These are phyloP conservation scores for Chromobotia macracanthus DNA, from an alignment of 2,797 vertebrate species.

Conservation along the genomic window DNA sequence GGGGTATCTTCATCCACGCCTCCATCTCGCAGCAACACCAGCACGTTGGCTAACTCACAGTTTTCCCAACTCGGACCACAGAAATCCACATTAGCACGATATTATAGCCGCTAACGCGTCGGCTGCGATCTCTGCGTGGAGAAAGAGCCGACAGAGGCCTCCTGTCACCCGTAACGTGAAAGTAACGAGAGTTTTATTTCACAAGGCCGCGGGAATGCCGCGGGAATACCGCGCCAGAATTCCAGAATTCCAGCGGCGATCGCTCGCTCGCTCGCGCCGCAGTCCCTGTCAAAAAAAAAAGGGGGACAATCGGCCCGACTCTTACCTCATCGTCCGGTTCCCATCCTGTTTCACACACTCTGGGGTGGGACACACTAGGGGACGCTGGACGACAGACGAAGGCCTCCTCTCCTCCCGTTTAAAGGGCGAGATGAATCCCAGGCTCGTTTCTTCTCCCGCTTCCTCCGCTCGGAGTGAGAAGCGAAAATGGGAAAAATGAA, in stretches of 20 bases:
- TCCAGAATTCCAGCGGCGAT: background rate
- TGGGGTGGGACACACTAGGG: conserved; percentile 2
- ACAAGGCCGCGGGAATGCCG: background rate
- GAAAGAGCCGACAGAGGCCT: background rate
- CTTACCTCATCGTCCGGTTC: conserved; percentile 79
- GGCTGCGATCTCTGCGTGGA: conserved; percentile 28
- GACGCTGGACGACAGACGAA: background rate
- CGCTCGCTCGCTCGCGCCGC: conserved; percentile 41
- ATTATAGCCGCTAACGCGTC: too few relatives aligned
- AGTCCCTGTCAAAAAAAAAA: conserved; percentile 50
- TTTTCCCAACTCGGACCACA: background rate
- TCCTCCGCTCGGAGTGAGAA: conserved; percentile 67
- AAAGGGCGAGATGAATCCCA: conserved; percentile 55
- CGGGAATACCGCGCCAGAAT: conserved; percentile 13
- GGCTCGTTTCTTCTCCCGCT: conserved; percentile 58
- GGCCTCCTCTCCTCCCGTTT: conserved; percentile 4
- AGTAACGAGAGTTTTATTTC: background rate
- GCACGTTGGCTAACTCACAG: background rate
- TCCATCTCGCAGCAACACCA: conserved; percentile 7
- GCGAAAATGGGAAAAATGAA: conserved; percentile 77
- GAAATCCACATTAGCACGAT: conserved; percentile 3
- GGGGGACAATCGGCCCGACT: conserved; percentile 43
- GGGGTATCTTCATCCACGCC: background rate
- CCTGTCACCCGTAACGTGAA: background rate
- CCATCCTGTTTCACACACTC: conserved; percentile 60